A percentile compares a stretch with the other conserved stretches of the same genome.
Conservation (phyloP, 2,797 vertebrate species). For the Hemibagrus guttatus region DNA sequence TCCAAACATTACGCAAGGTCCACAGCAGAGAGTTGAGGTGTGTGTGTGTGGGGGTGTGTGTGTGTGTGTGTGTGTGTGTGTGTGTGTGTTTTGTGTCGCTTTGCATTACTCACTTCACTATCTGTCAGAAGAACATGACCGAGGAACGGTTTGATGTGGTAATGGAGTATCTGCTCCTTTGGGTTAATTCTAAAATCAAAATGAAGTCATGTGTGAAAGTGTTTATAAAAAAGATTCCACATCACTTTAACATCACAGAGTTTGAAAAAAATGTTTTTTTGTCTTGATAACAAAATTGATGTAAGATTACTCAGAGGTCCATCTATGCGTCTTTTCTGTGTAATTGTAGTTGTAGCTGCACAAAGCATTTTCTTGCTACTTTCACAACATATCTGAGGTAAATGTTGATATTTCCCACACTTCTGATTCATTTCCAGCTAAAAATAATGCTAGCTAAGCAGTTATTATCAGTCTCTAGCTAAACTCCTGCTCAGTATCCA, state of each 20-base stretch:
- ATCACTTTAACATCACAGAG: neutral
- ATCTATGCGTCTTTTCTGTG: neutral
- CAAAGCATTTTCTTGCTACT: neutral
- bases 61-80: conserved; percentile 5
- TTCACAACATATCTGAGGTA: neutral
- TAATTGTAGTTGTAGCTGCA: neutral
- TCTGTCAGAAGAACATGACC: conserved; percentile 1
- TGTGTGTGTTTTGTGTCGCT: conserved; percentile 8
- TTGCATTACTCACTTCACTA: conserved; percentile 3
- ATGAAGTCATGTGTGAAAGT: neutral
- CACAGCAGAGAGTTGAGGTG: neutral
- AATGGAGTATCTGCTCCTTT: neutral
- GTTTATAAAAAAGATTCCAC: neutral
- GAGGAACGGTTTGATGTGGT: neutral
- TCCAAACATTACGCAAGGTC: conserved; percentile 4
- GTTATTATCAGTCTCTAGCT: neutral
- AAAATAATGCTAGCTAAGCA: neutral
- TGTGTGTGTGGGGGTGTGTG: conserved; percentile 5
- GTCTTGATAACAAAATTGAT: neutral
- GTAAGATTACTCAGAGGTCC: neutral
- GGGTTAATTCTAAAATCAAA: neutral
- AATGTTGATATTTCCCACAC: neutral
- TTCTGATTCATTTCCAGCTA: neutral
- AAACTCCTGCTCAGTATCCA: neutral
- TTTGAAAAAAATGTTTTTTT: neutral